A percentile compares a stretch with the other conserved stretches of the same genome.
These are phyloP conservation scores for Junco hyemalis DNA, from an alignment of 2,113 vertebrate genomes.

Conservation along the genomic window DNA sequence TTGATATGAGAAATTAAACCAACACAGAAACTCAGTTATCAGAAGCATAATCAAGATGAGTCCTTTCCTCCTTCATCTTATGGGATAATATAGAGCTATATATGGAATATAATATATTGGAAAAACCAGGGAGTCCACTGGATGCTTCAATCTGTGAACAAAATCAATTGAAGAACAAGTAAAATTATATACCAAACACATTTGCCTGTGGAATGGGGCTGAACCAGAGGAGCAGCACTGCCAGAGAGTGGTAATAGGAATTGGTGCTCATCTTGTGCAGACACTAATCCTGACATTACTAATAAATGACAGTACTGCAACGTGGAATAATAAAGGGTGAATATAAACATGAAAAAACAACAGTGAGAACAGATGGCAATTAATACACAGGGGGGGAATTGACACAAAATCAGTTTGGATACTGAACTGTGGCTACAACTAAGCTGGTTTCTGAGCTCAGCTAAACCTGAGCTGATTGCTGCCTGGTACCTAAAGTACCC, in stretches of 20 bases:
- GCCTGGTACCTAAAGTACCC: background rate
- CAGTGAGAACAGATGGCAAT: background rate
- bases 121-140: background rate
- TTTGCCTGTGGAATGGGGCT: fast-evolving
- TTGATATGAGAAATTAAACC: background rate
- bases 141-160: background rate
- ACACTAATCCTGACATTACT: background rate
- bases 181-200: background rate
- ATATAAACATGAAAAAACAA: background rate
- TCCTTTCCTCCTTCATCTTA: background rate
- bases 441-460: background rate
- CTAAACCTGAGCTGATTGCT: background rate
- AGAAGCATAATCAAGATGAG: background rate
- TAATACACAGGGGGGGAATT: background rate
- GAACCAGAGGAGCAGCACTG: background rate
- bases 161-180: background rate
- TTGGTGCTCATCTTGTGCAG: background rate
- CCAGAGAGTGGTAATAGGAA: background rate
- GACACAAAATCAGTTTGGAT: background rate
- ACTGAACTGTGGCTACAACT: background rate
- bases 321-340: background rate
- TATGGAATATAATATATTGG: background rate
- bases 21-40: background rate
- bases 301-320: background rate
- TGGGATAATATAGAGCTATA: background rate